Evolutionary conservation across 2,888 invertebrate species (phyloP), one percentile per base, ranked within the genome.

Genomic region (Drosophila nr. medialis): DNA sequence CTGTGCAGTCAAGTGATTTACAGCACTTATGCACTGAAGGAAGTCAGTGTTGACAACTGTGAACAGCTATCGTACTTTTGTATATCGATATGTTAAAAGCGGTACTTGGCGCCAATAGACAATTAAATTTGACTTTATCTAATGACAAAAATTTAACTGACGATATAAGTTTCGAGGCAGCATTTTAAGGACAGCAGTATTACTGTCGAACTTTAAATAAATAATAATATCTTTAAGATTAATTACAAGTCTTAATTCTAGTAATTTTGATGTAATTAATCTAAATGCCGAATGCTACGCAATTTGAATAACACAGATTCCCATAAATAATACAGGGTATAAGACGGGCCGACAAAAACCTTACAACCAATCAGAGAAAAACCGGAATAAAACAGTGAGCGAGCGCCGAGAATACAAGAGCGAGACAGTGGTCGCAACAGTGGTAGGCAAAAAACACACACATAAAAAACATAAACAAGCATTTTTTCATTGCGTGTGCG

Each of bases 381-480:
- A 76, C 83, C 74, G 77, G 74, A 81, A 76, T 72, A 59, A 60
- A 70, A 53, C 60, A 48, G 27, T 18, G 36, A 60, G 67, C 68
- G 77, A 64, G 38, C 45, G 2, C 48, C 40, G 68, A 73, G 78
- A 32, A 49, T 27, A 32, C 15, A 42, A 60, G 61, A 72, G 76
- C 38, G 63, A 50, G 71, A 68, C 40, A 72, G 64, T 60, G 66
- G 64, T 64, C 66, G 53, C 50, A 67, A 71, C 61, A 74, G 69
- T 55, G 49, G 51, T 49, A 63, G 56, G 59, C 69, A 75, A 79
- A 83, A 87, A 87, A 70, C 66, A 60, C 86, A 75, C 74, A 73
- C 66, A 86, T 86, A 90, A 86, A 86, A 90, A 86, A 88, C 81
- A 88, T 86, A 90, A 89, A 90, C 86, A 88, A 88, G 89, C 76